Percentiles rank a stretch among this genome's conserved stretches.
phyloP scores from a whole-genome alignment of 2,797 vertebrate genomes.

The Megaceryle alcyon region DNA sequence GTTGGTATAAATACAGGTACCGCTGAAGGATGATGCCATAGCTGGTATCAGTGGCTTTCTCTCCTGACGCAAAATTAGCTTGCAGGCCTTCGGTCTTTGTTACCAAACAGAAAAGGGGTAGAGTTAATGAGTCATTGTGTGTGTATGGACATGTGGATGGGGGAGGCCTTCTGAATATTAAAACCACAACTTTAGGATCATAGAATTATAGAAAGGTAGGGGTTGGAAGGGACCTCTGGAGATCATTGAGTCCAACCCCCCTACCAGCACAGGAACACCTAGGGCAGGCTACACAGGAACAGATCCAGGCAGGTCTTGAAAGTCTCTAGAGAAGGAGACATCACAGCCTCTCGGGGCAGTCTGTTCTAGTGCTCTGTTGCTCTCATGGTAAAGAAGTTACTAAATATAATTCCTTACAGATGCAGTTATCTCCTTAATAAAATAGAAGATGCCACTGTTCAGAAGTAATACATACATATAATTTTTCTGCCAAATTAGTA shows the following conservation, averaged over 20 bases:
- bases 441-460: background rate
- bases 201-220: too few species aligned
- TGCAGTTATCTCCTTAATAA: background rate
- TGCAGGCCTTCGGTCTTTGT: background rate
- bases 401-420: background rate
- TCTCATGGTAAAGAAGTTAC: too few species aligned
- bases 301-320: too few species aligned
- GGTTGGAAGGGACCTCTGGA: too few species aligned
- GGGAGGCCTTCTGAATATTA: background rate
- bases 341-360: too few species aligned
- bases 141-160: background rate
- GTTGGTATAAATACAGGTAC: rapidly evolving
- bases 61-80: background rate
- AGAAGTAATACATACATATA: background rate
- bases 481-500: background rate
- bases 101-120: background rate
- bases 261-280: too few species aligned
- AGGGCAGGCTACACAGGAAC: too few species aligned
- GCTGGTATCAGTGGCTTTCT: background rate
- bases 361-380: too few species aligned
- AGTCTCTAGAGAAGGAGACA: too few species aligned
- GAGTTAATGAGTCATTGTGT: background rate
- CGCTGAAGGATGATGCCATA: rapidly evolving
- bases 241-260: too few species aligned
- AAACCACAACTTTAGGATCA: background rate